Percentiles rank a stretch among this genome's conserved stretches.
These are phyloP conservation scores for Colistium nudipinnis DNA, from an alignment of 2,113 vertebrate species.

Conservation along the genomic window DNA sequence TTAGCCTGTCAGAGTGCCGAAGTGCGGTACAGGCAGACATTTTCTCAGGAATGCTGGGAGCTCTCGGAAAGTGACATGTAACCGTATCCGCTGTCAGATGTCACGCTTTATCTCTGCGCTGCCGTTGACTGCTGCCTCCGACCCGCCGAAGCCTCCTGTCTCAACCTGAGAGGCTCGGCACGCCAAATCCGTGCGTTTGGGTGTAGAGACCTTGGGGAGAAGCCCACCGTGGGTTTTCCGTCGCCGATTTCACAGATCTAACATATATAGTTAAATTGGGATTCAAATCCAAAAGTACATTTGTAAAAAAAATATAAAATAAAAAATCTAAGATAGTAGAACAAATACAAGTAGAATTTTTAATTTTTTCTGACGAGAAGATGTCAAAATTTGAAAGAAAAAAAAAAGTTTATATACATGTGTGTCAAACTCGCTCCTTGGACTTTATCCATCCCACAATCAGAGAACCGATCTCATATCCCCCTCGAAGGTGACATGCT, in stretches of 20 bases:
- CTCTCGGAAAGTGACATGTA: constrained; percentile 76
- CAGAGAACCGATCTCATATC: too few species aligned
- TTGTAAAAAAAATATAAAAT: too few species aligned
- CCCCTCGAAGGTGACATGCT: constrained; percentile 5
- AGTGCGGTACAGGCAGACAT: constrained; percentile 63
- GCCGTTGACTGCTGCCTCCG: constrained; percentile 61
- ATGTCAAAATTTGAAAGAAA: too few species aligned
- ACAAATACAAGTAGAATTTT: too few species aligned
- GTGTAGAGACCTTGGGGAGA: constrained; percentile 51
- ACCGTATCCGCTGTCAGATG: constrained; percentile 76
- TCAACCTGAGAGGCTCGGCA: constrained; percentile 38
- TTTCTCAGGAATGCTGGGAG: constrained; percentile 74
- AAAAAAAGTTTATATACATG: too few species aligned
- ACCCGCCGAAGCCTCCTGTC: constrained; percentile 48
- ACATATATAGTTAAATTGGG: too few species aligned
- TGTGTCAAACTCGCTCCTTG: too few species aligned
- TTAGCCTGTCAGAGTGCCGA: constrained; percentile 67
- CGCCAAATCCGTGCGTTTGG: constrained; percentile 28
- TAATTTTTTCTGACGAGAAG: too few species aligned
- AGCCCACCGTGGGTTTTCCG: constrained; percentile 12
- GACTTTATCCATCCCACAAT: too few species aligned
- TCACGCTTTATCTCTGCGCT: constrained; percentile 57
- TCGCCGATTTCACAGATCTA: too few species aligned
- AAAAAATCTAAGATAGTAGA: too few species aligned
- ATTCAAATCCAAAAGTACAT: too few species aligned